A percentile compares a stretch with the other conserved stretches of the same genome.
Conservation (phyloP, 1,140 invertebrate species). For the Archegozetes longisetosus region DNA sequence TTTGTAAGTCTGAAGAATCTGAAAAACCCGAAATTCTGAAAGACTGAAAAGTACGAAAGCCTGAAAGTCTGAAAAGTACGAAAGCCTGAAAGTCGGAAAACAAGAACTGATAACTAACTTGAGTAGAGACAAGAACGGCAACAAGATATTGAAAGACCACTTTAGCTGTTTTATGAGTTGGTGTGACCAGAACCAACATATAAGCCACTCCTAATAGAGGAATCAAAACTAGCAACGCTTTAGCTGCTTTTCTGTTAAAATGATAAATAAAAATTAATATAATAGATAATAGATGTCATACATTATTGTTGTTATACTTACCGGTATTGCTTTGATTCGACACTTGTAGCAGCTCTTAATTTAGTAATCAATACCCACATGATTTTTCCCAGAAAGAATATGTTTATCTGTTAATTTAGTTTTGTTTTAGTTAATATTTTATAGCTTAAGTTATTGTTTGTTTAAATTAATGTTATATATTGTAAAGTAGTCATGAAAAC, state of each 20-base stretch:
- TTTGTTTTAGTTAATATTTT: too few relatives aligned
- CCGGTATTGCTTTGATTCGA: slow-evolving; percentile 69
- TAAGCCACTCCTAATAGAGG: slow-evolving; percentile 77
- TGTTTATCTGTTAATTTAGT: slow-evolving; percentile 56
- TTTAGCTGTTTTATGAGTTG: slow-evolving; percentile 26
- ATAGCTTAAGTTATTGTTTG: too few relatives aligned
- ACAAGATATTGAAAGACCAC: slow-evolving; percentile 18
- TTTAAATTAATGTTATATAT: too few relatives aligned
- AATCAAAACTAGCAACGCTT: slow-evolving; percentile 68
- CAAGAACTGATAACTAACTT: slow-evolving; percentile 17
- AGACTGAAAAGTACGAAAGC: too few relatives aligned
- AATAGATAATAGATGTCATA: neutral
- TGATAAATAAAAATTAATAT: slow-evolving; percentile 23
- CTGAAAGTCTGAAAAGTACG: too few relatives aligned
- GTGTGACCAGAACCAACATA: slow-evolving; percentile 56
- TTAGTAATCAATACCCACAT: slow-evolving; percentile 92
- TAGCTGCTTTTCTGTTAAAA: slow-evolving; percentile 52
- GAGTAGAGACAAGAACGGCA: slow-evolving; percentile 25
- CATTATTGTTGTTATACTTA: slow-evolving; percentile 29
- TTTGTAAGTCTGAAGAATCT: neutral
- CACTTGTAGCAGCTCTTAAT: slow-evolving; percentile 60
- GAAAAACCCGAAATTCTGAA: too few relatives aligned
- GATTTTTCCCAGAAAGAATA: slow-evolving; percentile 70
- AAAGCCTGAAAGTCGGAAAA: neutral
- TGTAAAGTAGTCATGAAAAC: too few relatives aligned